A percentile compares a stretch with the other conserved stretches of the same genome.
phyloP scores from a whole-genome alignment of 2,888 invertebrate genomes.

The Limulus polyphemus region DNA sequence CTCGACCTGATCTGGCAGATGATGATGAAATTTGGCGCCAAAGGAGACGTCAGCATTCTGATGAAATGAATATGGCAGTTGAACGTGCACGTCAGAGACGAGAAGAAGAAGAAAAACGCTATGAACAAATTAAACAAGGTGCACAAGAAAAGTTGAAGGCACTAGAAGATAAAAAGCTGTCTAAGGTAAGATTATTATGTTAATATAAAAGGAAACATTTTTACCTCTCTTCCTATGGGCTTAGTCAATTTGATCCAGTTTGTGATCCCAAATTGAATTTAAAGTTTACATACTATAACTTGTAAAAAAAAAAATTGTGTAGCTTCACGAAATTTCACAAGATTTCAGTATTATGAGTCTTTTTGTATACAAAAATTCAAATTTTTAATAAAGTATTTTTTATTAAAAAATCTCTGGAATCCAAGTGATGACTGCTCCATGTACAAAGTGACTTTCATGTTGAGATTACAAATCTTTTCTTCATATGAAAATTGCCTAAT shows the following conservation, averaged over 20 bases:
- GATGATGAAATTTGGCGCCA: slow-evolving; percentile 59
- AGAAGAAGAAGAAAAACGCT: slow-evolving; percentile 70
- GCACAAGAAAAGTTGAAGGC: slow-evolving; percentile 54
- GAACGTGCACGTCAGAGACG: slow-evolving; percentile 71
- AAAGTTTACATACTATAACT: neutral
- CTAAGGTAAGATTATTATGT: neutral
- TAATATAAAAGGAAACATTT: slow-evolving; percentile 34
- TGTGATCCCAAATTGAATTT: neutral
- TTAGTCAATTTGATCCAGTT: neutral
- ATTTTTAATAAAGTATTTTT: too few relatives aligned
- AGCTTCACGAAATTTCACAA: neutral
- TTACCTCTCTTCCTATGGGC: too few relatives aligned
- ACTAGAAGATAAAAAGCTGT: slow-evolving; percentile 43
- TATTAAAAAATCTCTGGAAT: too few relatives aligned
- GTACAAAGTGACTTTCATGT: too few relatives aligned
- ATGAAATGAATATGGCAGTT: slow-evolving; percentile 62
- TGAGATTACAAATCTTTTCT: too few relatives aligned
- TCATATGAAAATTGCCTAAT: too few relatives aligned
- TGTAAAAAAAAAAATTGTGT: neutral
- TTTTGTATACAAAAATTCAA: too few relatives aligned
- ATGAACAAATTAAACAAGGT: slow-evolving; percentile 48
- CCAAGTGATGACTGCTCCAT: too few relatives aligned
- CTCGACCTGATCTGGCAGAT: slow-evolving; percentile 34
- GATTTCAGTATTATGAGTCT: too few relatives aligned
- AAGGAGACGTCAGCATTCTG: slow-evolving; percentile 52